Conservation (phyloP, 2,888 invertebrate species). For the Resseliella maxima region DNA sequence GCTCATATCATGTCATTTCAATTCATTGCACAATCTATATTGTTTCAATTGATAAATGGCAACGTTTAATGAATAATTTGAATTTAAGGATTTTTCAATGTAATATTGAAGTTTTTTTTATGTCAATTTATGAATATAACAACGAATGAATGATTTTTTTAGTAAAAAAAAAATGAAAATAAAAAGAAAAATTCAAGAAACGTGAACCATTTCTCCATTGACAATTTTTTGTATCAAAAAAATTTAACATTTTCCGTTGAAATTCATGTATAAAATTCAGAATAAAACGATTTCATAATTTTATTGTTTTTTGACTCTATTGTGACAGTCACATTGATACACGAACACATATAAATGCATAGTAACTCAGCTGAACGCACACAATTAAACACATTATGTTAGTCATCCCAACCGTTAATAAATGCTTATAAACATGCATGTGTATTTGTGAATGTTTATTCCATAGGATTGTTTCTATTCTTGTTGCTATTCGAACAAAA, state of each 20-base stretch:
- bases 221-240: background rate
- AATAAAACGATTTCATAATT: background rate
- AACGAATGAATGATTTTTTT: no score
- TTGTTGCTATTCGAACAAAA: no score
- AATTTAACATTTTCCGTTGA: background rate
- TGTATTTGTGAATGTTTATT: no score
- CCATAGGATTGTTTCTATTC: no score
- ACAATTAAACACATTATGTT: background rate
- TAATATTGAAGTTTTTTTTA: no score
- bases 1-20: slow-evolving; percentile 4
- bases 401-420: background rate
- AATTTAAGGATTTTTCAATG: no score
- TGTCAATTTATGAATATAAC: no score
- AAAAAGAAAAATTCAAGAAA: no score
- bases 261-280: background rate
- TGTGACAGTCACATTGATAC: background rate
- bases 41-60: background rate
- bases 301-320: background rate
- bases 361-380: background rate
- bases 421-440: background rate
- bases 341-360: background rate
- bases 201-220: no score
- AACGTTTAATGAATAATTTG: background rate
- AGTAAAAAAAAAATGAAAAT: no score
- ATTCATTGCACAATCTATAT: no score